Conservation (phyloP, 2,113 vertebrate genomes). For the Microtus oregoni region DNA sequence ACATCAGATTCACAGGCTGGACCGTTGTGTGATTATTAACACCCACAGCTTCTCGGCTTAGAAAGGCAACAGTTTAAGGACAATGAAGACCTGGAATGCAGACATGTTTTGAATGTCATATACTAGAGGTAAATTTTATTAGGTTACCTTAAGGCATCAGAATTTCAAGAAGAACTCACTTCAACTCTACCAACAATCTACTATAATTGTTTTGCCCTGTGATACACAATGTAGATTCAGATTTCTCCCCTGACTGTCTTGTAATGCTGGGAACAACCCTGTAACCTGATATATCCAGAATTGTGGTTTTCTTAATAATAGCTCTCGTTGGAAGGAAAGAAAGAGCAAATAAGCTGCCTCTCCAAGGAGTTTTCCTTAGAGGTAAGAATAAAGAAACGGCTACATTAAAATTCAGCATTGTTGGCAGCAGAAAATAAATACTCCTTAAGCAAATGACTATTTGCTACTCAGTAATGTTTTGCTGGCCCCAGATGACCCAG, state of each 20-base stretch:
- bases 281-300: neutral
- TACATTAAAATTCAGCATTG: neutral
- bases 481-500: neutral
- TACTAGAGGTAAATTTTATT: neutral
- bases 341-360: neutral
- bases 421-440: neutral
- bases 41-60: neutral
- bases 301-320: neutral
- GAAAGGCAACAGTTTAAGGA: neutral
- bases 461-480: neutral
- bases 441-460: neutral
- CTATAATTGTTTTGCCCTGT: neutral
- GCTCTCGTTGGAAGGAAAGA: neutral
- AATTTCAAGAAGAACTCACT: neutral
- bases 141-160: neutral
- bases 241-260: neutral
- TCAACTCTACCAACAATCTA: neutral
- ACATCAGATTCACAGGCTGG: accelerated
- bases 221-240: neutral
- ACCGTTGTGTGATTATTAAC: neutral
- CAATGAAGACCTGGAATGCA: neutral
- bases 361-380: neutral
- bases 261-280: neutral
- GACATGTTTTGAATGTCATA: neutral
- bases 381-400: neutral